Conservation (phyloP, 2,113 vertebrate species). For the Cyphomyrus discorhynchus region DNA sequence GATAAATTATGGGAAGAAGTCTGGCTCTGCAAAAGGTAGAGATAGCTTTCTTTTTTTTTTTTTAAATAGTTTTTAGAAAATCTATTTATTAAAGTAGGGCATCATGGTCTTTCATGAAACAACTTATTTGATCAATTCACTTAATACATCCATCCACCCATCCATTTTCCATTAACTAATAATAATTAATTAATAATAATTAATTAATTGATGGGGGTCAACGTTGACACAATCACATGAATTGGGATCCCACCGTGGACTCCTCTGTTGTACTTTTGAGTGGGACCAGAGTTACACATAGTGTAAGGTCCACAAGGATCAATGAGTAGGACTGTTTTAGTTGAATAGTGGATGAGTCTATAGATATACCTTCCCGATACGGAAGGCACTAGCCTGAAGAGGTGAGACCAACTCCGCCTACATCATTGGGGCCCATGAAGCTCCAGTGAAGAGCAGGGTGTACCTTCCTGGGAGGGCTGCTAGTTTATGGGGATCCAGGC, state of each 20-base stretch:
- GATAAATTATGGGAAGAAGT: background rate
- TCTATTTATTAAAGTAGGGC: background rate
- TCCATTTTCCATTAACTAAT: background rate
- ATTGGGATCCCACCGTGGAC: background rate
- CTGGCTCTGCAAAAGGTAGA: background rate
- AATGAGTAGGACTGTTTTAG: background rate
- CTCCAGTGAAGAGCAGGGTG: background rate
- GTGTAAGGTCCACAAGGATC: background rate
- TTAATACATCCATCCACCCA: background rate
- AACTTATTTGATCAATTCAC: background rate
- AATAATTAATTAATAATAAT: background rate
- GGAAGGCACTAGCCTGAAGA: background rate
- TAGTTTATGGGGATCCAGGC: background rate
- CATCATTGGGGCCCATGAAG: background rate
- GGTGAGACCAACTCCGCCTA: background rate
- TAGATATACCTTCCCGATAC: background rate
- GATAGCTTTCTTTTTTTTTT: too few relatives aligned
- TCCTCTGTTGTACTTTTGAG: background rate
- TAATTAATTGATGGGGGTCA: background rate
- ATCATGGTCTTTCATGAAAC: background rate
- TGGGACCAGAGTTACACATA: background rate
- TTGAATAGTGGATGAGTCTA: background rate
- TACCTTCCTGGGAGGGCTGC: background rate
- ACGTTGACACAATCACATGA: background rate
- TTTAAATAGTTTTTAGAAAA: background rate